Evolutionary conservation across 2,113 vertebrate species (phyloP).

Genomic region (Urocolius indicus): DNA sequence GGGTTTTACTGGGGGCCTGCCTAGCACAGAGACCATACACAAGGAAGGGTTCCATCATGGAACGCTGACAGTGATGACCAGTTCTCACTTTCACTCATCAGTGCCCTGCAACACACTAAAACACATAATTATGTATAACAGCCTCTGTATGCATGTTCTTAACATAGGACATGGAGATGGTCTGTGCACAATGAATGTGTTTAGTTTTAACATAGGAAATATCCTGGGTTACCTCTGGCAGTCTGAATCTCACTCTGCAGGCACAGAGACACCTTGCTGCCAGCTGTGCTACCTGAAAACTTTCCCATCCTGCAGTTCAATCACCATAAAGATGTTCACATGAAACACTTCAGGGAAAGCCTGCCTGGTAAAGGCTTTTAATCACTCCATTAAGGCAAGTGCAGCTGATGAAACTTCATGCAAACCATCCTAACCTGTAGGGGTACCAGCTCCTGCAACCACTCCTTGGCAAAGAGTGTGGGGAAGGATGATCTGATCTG

Average conservation of each 20-base stretch:
- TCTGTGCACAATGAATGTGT: not conserved
- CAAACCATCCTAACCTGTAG: not conserved
- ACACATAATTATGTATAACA: rapidly evolving
- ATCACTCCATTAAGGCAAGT: not conserved
- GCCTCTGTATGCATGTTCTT: rapidly evolving
- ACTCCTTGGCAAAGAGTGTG: not conserved
- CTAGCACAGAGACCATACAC: not conserved
- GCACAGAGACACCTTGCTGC: not conserved
- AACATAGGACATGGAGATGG: rapidly evolving
- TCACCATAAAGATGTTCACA: not conserved
- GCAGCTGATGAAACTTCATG: not conserved
- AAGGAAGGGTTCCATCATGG: not conserved
- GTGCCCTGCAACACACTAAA: not conserved
- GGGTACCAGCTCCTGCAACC: not conserved
- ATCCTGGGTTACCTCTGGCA: not conserved
- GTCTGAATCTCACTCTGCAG: not conserved
- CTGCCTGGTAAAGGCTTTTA: not conserved
- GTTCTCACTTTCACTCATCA: not conserved
- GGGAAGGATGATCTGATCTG: not conserved
- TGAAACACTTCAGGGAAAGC: not conserved
- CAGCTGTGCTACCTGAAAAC: not conserved
- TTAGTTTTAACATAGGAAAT: not conserved
- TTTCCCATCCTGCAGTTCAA: not conserved
- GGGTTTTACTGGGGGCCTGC: not conserved
- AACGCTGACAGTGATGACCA: not conserved